phyloP scores from a whole-genome alignment of 1,140 invertebrate species.

The Batillaria attramentaria region DNA sequence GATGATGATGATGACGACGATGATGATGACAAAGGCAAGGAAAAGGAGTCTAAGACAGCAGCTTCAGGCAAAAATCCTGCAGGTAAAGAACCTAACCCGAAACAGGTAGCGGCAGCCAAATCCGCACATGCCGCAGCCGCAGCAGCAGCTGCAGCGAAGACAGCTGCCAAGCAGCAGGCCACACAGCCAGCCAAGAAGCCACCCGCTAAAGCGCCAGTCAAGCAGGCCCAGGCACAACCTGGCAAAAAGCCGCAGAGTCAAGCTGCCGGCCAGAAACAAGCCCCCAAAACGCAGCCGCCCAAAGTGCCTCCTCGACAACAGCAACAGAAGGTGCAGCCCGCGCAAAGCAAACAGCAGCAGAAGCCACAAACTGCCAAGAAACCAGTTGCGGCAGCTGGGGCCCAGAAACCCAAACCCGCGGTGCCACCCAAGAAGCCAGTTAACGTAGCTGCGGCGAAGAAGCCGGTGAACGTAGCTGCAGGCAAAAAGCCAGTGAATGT shows the following conservation, averaged over 20 bases:
- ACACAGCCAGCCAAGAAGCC: conserved; percentile 4
- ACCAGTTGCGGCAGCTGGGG: neutral
- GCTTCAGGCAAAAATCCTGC: neutral
- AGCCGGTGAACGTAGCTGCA: neutral
- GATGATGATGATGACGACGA: conserved; percentile 10
- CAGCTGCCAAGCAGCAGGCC: neutral
- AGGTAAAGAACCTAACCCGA: neutral
- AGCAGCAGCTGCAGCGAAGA: too few relatives aligned
- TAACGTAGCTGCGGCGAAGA: neutral
- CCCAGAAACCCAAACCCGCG: neutral
- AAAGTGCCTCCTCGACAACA: neutral
- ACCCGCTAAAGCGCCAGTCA: neutral
- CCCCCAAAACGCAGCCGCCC: neutral
- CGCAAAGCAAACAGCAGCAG: conserved; percentile 13
- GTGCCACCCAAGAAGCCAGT: neutral
- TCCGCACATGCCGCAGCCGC: too few relatives aligned
- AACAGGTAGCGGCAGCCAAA: too few relatives aligned
- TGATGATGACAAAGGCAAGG: conserved; percentile 11
- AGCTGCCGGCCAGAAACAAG: neutral
- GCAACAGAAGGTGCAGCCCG: conserved; percentile 8
- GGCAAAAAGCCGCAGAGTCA: too few relatives aligned
- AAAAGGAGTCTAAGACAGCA: neutral
- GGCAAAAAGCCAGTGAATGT: neutral
- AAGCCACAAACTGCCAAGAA: neutral
- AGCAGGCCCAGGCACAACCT: neutral